Evolutionary conservation across 1,140 invertebrate species (phyloP).

Genomic region (Piezodorus guildinii): DNA sequence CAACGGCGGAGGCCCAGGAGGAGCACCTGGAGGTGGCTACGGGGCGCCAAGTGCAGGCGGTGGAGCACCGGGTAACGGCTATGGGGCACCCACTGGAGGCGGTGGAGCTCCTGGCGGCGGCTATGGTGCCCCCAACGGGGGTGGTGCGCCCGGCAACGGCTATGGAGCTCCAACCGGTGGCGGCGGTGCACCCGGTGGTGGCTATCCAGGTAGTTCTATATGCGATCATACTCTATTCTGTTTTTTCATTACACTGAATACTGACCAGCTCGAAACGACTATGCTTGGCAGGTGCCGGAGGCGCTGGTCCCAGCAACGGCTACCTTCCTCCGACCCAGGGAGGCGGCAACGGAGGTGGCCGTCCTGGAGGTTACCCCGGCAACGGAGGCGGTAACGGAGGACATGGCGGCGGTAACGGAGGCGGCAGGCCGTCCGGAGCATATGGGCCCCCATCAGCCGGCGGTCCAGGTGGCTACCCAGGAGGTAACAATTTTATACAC

Average conservation of each 20-base stretch:
- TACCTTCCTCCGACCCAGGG: conserved; percentile 2
- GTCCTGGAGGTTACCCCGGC: background rate
- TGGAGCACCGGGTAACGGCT: background rate
- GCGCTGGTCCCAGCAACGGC: background rate
- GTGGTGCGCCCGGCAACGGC: background rate
- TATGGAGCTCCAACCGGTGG: background rate
- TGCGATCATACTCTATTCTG: too few species aligned
- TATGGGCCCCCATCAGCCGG: too few species aligned
- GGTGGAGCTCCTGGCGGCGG: conserved; percentile 3
- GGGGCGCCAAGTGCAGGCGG: background rate
- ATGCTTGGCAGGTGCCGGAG: background rate
- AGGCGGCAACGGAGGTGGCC: conserved; percentile 6
- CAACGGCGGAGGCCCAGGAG: background rate
- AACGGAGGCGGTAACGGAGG: background rate
- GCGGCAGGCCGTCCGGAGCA: background rate
- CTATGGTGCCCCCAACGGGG: background rate
- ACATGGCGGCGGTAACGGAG: background rate
- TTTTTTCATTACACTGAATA: too few species aligned
- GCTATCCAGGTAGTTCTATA: too few species aligned
- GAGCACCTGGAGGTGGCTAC: background rate
- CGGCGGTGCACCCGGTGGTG: background rate
- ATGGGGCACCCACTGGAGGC: background rate
- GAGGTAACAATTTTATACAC: background rate
- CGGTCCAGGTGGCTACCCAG: background rate
- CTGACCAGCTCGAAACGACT: too few species aligned